These are phyloP conservation scores for Spea hammondii DNA, from an alignment of 2,797 vertebrate genomes.

Conservation along the genomic window DNA sequence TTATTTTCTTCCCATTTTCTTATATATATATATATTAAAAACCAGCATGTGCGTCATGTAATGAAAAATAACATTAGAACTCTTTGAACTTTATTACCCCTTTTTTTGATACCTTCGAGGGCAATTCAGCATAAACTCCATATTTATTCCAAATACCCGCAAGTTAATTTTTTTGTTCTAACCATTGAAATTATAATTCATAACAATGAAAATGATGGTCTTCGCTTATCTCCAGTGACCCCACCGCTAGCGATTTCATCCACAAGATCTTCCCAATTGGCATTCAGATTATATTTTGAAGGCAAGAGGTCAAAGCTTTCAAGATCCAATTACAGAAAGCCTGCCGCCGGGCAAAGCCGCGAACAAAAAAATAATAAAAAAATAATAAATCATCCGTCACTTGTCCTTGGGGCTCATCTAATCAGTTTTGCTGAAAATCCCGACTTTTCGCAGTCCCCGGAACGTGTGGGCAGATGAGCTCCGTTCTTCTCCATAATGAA, in stretches of 20 bases:
- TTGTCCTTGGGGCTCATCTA: slow-evolving; percentile 12
- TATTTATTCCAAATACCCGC: background rate
- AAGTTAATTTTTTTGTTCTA: too few species aligned
- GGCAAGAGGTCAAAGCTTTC: background rate
- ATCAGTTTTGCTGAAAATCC: slow-evolving; percentile 27
- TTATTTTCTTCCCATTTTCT: too few species aligned
- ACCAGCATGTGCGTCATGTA: too few species aligned
- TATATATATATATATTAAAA: too few species aligned
- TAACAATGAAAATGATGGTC: background rate
- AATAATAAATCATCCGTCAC: background rate
- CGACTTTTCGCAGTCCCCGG: background rate
- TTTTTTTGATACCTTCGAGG: too few species aligned
- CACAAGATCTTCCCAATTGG: background rate
- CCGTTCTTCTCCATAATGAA: slow-evolving; percentile 13
- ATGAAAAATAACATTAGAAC: too few species aligned
- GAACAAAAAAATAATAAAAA: background rate
- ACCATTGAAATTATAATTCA: background rate
- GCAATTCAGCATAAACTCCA: background rate
- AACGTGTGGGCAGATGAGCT: slow-evolving; percentile 17
- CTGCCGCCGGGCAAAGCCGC: background rate
- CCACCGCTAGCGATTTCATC: background rate
- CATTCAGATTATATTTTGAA: background rate
- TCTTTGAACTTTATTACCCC: too few species aligned
- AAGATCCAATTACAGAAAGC: background rate
- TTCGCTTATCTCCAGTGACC: background rate